Conservation (phyloP, 2,797 vertebrate genomes). For the Spinus pinus region DNA sequence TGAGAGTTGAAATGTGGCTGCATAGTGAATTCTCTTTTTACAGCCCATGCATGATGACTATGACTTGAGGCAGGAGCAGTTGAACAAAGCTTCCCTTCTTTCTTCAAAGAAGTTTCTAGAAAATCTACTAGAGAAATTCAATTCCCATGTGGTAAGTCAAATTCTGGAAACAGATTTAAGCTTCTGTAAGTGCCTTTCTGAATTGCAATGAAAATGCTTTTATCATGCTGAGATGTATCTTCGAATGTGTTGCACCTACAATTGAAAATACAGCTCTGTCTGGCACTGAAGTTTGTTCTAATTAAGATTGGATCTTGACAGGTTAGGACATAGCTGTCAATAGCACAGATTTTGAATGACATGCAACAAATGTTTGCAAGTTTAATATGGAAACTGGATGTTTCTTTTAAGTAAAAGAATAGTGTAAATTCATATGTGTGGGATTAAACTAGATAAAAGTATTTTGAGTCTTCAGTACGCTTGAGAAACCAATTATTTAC, state of each 20-base stretch:
- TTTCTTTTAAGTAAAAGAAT: background rate
- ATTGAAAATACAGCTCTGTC: background rate
- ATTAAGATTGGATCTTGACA: background rate
- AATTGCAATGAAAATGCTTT: background rate
- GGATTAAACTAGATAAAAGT: background rate
- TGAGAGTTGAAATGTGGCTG: background rate
- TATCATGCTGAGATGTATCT: background rate
- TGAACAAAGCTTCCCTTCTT: constrained; percentile 98
- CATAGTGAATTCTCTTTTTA: constrained; percentile 21
- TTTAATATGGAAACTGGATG: background rate
- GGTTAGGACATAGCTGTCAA: background rate
- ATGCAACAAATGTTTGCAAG: background rate
- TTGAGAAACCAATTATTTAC: background rate
- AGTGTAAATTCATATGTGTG: fast-evolving
- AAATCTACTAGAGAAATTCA: constrained; percentile 98
- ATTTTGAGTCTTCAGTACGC: background rate
- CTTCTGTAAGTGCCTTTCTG: background rate
- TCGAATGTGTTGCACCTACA: background rate
- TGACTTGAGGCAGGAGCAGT: constrained; percentile 95
- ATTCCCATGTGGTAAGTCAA: constrained; percentile 91
- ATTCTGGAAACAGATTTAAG: background rate
- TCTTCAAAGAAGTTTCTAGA: constrained; percentile 99
- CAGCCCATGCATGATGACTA: constrained; percentile 99
- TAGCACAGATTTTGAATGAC: background rate
- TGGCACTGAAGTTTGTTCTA: background rate